Conservation (phyloP, 2,888 invertebrate species). For the Amblyjoppa fuscipennis region DNA sequence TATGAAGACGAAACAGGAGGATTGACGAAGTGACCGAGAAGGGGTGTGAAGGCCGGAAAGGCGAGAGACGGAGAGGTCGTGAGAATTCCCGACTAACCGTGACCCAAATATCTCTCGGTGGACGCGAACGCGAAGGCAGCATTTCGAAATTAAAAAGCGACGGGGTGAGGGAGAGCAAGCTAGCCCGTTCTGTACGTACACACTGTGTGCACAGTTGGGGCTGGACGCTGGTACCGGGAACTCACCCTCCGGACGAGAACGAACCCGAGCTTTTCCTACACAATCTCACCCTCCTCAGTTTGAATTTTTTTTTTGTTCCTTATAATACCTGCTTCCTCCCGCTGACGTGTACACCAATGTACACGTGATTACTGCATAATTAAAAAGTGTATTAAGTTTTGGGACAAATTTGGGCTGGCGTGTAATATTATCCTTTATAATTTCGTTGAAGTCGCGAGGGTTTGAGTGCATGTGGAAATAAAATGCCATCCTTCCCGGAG, state of each 20-base stretch:
- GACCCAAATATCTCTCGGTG: slow-evolving; percentile 71
- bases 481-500: background rate
- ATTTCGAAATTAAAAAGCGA: slow-evolving; percentile 73
- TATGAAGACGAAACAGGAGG: slow-evolving; percentile 36
- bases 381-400: slow-evolving; percentile 36
- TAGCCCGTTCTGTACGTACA: slow-evolving; percentile 6
- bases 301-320: slow-evolving; percentile 30
- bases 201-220: slow-evolving; percentile 4
- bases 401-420: background rate
- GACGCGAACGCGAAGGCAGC: slow-evolving; percentile 54
- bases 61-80: slow-evolving; percentile 38
- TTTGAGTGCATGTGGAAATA: background rate
- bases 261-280: slow-evolving; percentile 11
- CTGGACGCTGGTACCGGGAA: slow-evolving; percentile 26
- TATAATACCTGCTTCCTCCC: slow-evolving; percentile 22
- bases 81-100: slow-evolving; percentile 63
- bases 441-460: background rate
- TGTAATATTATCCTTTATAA: slow-evolving; percentile 11
- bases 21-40: background rate
- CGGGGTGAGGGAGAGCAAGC: slow-evolving; percentile 24
- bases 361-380: slow-evolving; percentile 37
- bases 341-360: slow-evolving; percentile 4
- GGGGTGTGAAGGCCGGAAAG: slow-evolving; percentile 23
- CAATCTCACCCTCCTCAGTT: slow-evolving; percentile 22
- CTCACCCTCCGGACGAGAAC: slow-evolving; percentile 26